Evolutionary conservation across 2,888 invertebrate genomes (phyloP).

Genomic region (Lepidocyrtoides sp.): DNA sequence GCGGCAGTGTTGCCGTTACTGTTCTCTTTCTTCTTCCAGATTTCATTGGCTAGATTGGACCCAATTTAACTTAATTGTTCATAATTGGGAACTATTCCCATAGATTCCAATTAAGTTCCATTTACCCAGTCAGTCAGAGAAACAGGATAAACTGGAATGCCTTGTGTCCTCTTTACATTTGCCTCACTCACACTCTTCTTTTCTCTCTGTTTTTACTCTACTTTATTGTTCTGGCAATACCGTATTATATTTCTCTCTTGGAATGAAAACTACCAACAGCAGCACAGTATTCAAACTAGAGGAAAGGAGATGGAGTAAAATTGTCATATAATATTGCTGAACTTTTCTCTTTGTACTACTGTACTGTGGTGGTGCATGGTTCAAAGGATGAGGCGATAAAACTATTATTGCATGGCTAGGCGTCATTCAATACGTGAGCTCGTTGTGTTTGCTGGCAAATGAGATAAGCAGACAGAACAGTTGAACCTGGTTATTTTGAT

Average conservation of each 20-base stretch:
- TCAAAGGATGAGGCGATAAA: not conserved
- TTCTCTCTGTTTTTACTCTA: constrained; percentile 47
- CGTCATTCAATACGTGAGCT: constrained; percentile 55
- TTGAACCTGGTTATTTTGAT: not conserved
- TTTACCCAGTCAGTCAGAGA: constrained; percentile 79
- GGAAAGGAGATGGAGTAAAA: not conserved
- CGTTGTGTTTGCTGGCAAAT: not conserved
- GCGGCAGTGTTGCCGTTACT: not conserved
- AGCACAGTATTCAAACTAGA: not conserved
- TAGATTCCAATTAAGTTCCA: constrained; percentile 85
- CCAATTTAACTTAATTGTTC: constrained; percentile 85
- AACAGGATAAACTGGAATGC: constrained; percentile 82
- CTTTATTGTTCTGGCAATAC: constrained; percentile 34
- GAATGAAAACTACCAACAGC: constrained; percentile 10
- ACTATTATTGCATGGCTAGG: constrained; percentile 57
- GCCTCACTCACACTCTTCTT: not conserved
- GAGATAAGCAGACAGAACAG: constrained; percentile 17
- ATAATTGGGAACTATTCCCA: constrained; percentile 85
- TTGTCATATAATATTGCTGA: constrained; percentile 57
- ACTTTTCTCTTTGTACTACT: constrained; percentile 50
- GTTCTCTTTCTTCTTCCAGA: constrained; percentile 63
- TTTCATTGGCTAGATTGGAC: constrained; percentile 85
- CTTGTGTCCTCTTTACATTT: constrained; percentile 22
- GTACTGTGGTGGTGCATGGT: not conserved
- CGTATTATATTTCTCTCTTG: constrained; percentile 7